Evolutionary conservation across 2,797 vertebrate genomes (phyloP).

Genomic region (Dendrocincla tyrannina): DNA sequence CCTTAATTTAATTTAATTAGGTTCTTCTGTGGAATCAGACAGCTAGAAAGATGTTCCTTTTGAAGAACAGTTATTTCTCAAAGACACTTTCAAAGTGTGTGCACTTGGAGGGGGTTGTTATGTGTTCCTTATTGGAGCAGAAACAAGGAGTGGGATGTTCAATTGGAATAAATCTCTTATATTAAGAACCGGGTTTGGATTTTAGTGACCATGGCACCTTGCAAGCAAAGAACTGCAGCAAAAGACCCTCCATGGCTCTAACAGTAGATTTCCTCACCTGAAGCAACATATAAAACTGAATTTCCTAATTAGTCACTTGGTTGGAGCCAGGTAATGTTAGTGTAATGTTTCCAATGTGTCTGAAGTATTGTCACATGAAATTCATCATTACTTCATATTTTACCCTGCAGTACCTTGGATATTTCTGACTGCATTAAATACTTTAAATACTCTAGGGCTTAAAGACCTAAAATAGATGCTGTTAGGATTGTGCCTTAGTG

Average conservation of each 20-base stretch:
- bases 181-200: neutral
- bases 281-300: neutral
- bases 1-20: neutral
- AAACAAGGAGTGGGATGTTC: neutral
- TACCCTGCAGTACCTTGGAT: neutral
- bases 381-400: neutral
- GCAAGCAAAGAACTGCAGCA: neutral
- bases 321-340: neutral
- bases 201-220: neutral
- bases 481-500: neutral
- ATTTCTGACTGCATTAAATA: conserved; percentile 38
- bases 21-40: neutral
- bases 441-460: conserved; percentile 2
- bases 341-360: neutral
- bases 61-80: neutral
- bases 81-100: neutral
- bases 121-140: neutral
- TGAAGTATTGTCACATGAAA: neutral
- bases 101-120: neutral
- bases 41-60: neutral
- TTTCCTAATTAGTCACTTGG: conserved; percentile 3
- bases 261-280: neutral
- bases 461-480: neutral
- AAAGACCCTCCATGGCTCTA: neutral
- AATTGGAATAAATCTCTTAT: neutral